Base-by-base conservation (phyloP, 2,888 invertebrate genomes). In the Plebejus anna region DNA sequence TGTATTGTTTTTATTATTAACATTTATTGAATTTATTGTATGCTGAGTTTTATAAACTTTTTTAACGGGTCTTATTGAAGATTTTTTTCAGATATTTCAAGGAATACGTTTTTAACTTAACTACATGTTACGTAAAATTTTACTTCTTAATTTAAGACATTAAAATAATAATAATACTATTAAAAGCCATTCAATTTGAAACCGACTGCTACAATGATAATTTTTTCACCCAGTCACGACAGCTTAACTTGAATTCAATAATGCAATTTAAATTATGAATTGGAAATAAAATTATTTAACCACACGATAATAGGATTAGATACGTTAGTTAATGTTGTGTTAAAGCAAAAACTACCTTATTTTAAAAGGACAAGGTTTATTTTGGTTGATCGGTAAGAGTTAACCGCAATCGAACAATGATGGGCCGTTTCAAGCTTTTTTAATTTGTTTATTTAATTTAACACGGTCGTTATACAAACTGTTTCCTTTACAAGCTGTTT, bases 361-460 rank as follows among this genome's bases (percentile, higher is more conserved):
- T 55, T 11, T 51, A 28, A 73, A 13, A 1, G 55, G 55, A 28
- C 16, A 73, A 51, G 47, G 73, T 55, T 13, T 22, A 28, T 73
- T 32, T 73, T 47, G 51, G 28, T 0, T 32, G 9, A 11, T 13
- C 28, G 2, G 38, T 36, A 4, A 28, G 13, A 22, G 9, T 57
- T 59, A 77, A 78, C 79, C 80, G 77, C 77, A 76, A 78, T 75
- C 76, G 59, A 81, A 79, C 84, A 81, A 82, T 82, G 89, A 87
- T 88, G 88, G 88, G 85, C 85, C 81, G 83, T 84, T 82, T 82
- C 80, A 82, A 85, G 90, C 91, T 91, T 91, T 91, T 86, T 92
- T 87, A 90, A 91, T 91, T 91, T 92, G 93, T 93, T 92, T 92
- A 92, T 92, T 92, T 92, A 92, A 92, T 92, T 92, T 90, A 92